Conservation (phyloP, 2,888 invertebrate genomes). For the Troides helena region DNA sequence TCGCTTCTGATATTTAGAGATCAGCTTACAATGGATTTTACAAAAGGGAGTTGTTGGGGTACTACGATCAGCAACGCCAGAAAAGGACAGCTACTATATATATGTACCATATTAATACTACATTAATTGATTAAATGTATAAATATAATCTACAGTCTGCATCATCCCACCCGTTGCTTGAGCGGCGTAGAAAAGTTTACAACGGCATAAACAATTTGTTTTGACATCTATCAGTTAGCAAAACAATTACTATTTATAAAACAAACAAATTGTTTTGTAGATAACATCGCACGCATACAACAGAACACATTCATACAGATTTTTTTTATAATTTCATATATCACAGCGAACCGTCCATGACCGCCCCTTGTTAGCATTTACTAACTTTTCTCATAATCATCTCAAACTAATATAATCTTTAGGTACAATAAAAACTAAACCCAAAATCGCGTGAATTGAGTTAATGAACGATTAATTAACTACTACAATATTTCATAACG, state of each 20-base stretch:
- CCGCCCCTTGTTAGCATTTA: constrained; percentile 46
- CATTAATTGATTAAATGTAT: neutral
- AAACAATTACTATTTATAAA: constrained; percentile 41
- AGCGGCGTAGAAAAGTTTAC: constrained; percentile 11
- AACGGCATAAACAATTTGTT: constrained; percentile 33
- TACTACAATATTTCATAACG: constrained; percentile 37
- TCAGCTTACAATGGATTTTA: too few relatives aligned
- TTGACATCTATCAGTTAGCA: constrained; percentile 36
- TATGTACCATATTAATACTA: constrained; percentile 6
- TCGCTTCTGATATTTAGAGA: too few relatives aligned
- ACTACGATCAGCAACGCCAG: too few relatives aligned
- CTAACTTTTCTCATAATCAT: constrained; percentile 31
- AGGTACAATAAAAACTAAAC: constrained; percentile 21
- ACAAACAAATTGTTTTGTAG: constrained; percentile 35
- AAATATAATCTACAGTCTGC: constrained; percentile 40
- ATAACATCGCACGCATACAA: constrained; percentile 14
- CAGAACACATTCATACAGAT: constrained; percentile 26
- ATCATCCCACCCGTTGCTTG: constrained; percentile 36
- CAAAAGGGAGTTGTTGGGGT: too few relatives aligned
- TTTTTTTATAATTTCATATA: constrained; percentile 36
- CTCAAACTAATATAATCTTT: constrained; percentile 32
- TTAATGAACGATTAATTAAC: constrained; percentile 39
- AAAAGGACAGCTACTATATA: neutral
- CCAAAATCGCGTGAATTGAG: constrained; percentile 28
- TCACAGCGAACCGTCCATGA: constrained; percentile 40